Base-by-base conservation (phyloP, 1,140 invertebrate species). In the Hetaerina americana region DNA sequence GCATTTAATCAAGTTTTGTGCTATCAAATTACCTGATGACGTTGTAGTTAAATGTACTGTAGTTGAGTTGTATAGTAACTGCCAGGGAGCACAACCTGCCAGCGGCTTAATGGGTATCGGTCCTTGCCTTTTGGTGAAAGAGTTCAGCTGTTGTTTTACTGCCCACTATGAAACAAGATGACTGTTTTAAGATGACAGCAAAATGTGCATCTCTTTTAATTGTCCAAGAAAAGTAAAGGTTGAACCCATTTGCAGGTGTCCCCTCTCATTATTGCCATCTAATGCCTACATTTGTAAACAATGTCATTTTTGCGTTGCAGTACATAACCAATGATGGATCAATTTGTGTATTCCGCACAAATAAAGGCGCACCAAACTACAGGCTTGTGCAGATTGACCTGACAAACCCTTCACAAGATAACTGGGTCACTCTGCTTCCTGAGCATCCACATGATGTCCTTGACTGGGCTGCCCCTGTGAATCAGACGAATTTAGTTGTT, bases 361-460 rank as follows among this genome's bases (percentile, higher is more conserved):
- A 99, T 81, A 93, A 94, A 82, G 88, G 95, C 81, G 93, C 97
- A 18, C 90, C 94, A 24, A 96, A 95, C 79, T 97, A 94, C 80
- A 88, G 90, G 73, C 82, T 99, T 18, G 89, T 98, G 76, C 86
- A 86, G 73, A 94, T 98, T 74, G 93, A 98, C 82, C 86, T 98
- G n/a, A 81, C 88, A 72, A 88, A 93, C 76, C 89, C 88, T 26
- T 82, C 82, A 6, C 84, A 91, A 81, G 86, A 90, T 70, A 89
- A 93, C 76, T 98, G 96, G 96, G 82, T 82, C 22, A 91, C 89
- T 6, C 81, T 99, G 3, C 85, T 99, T 71, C 82, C 89, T 18
- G 94, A 98, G 83, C 87, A 99, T 81, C 80, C 87, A 22, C 89
- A 88, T 69, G 89, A 97, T 83, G 95, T 98, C 0, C 80, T 99